Evolutionary conservation across 1,140 invertebrate species (phyloP).

Genomic region (Heliconius hermathena): DNA sequence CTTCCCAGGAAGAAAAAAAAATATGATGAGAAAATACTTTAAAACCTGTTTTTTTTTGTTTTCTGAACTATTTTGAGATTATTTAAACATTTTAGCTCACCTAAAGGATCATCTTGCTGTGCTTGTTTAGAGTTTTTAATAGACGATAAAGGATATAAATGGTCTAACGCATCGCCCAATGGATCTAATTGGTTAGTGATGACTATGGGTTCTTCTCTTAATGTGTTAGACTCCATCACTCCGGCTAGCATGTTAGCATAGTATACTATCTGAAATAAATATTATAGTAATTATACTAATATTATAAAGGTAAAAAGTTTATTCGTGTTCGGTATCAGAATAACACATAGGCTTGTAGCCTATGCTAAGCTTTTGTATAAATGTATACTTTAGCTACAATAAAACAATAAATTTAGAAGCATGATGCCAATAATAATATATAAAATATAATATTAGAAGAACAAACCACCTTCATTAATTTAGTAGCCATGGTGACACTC

Average conservation of each 20-base stretch:
- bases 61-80: no score
- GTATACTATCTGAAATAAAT: conserved; percentile 87
- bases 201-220: conserved; percentile 82
- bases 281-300: background rate
- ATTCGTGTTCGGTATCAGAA: no score
- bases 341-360: no score
- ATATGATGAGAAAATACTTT: no score
- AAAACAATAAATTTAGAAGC: no score
- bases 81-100: conserved; percentile 40
- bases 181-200: conserved; percentile 72
- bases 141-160: conserved; percentile 66
- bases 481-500: conserved; percentile 90
- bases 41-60: no score
- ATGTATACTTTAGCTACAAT: no score
- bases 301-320: no score
- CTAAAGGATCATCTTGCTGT: conserved; percentile 82
- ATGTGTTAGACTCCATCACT: conserved; percentile 85
- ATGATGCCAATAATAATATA: background rate
- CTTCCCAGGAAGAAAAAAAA: no score
- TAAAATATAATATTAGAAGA: conserved; percentile 13
- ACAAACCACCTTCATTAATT: conserved; percentile 87
- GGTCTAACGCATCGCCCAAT: conserved; percentile 68
- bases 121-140: conserved; percentile 76
- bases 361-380: no score
- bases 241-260: conserved; percentile 95